Evolutionary conservation across 2,797 vertebrate genomes (phyloP), one percentile per base, ranked within the genome.

Genomic region (Staurois parvus): DNA sequence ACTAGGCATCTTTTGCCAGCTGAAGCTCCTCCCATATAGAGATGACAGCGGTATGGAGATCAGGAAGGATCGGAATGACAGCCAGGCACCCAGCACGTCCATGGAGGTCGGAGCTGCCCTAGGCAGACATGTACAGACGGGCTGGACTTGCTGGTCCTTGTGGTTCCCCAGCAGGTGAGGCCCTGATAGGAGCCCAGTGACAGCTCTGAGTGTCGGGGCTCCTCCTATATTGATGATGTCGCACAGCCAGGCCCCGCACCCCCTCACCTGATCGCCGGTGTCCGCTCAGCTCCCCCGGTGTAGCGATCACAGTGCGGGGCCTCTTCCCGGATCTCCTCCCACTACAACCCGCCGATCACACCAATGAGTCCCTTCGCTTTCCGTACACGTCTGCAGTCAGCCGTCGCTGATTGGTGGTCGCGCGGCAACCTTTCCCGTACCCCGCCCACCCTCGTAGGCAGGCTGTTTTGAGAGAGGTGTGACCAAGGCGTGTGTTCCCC

Each of bases 381-480:
- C 76, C 76, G 1, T 19, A 66, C 6, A 0, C 42, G 2, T 45
- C 1, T 34, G 26, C 5, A 2, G 8, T 40, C 10, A 2, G 6
- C 17, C 10, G 2, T n/a, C 19, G 48, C 32, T 5, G 30, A 34
- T 12, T 3, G 72, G 84, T 29, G 82, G 89, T 90, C 78, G 24
- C 34, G 1, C 11, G 5, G 42, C 62, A 56, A 79, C 78, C 2
- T 2, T 26, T 0, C 37, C 68, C 3, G 28, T 32, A 21, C 30
- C 37, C 28, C 72, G 68, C 4, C 32, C 11, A 42, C 40, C 11
- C 10, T 11, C 34, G 40, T 12, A 4, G 3, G 45, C 13, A 4
- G 42, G 45, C 45, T 19, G 45, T 1, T 3, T 1, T 24, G 40
- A 29, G 40, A 24, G 34, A 6, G 75, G 67, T n/a, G 37, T n/a